These are phyloP conservation scores for Rhinoraja longicauda DNA, from an alignment of 2,797 vertebrate species.

Conservation along the genomic window DNA sequence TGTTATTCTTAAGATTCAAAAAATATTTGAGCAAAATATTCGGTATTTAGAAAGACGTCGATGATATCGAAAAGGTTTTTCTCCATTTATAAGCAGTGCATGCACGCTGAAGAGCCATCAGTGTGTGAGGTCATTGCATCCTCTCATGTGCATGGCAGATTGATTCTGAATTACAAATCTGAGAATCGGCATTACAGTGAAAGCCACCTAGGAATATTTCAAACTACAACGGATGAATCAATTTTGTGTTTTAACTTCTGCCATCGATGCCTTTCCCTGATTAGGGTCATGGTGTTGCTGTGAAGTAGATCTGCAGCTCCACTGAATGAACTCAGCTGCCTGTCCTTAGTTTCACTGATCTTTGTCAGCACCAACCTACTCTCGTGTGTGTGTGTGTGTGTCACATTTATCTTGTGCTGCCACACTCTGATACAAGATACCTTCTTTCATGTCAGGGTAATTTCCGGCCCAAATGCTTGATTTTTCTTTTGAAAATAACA, in stretches of 20 bases:
- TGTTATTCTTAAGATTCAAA: not conserved
- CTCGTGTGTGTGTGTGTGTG: not conserved
- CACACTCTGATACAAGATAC: not conserved
- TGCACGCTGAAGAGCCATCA: not conserved
- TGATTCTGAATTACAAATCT: constrained; percentile 21
- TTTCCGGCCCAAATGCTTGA: not conserved
- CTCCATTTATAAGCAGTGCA: not conserved
- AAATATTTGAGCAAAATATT: not conserved
- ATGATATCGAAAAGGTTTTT: not conserved
- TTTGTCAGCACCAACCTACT: not conserved
- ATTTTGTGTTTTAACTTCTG: not conserved
- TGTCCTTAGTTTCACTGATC: not conserved
- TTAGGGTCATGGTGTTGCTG: too few species aligned
- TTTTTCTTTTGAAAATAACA: not conserved
- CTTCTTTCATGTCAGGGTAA: not conserved
- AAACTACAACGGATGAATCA: not conserved
- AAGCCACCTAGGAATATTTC: not conserved
- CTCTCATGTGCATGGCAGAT: not conserved
- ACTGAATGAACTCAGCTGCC: not conserved
- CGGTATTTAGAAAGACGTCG: not conserved
- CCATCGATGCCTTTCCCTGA: not conserved
- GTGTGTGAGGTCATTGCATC: too few species aligned
- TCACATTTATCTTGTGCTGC: not conserved
- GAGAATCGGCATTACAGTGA: not conserved
- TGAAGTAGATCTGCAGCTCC: not conserved